phyloP scores from a whole-genome alignment of 1,140 invertebrate genomes.

The Anoplolepis gracilipes region DNA sequence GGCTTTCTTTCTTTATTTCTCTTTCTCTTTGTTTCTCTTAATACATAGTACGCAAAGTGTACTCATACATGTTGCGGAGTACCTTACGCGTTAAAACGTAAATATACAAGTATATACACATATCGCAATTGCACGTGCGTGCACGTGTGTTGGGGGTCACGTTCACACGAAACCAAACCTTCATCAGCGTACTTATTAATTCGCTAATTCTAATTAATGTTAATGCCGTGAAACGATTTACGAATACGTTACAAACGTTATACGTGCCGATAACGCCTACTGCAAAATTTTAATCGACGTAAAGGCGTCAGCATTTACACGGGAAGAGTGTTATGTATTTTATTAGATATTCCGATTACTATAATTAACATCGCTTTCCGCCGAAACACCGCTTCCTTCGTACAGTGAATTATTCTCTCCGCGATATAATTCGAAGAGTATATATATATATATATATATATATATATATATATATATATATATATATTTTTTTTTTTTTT shows the following conservation, averaged over 20 bases:
- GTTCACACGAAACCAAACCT: conserved; percentile 80
- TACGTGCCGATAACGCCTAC: neutral
- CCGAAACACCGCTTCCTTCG: neutral
- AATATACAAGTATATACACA: conserved; percentile 26
- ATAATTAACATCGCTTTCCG: conserved; percentile 24
- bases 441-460: neutral
- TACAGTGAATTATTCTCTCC: neutral
- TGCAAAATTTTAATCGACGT: conserved; percentile 20
- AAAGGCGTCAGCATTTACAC: neutral
- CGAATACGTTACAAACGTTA: no score
- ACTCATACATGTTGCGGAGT: conserved; percentile 5
- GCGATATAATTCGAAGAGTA: neutral
- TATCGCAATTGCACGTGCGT: neutral
- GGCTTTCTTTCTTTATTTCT: neutral
- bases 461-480: neutral
- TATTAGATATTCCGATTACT: neutral
- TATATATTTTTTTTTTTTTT: neutral
- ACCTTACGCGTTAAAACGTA: conserved; percentile 43
- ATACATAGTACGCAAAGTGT: neutral
- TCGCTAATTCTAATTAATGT: conserved; percentile 83
- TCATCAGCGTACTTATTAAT: conserved; percentile 75
- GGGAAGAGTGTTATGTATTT: neutral
- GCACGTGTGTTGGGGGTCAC: conserved; percentile 74
- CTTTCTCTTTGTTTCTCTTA: neutral
- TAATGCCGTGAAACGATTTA: conserved; percentile 68